Base-by-base conservation (phyloP, 2,113 vertebrate species). In the Emydocephalus ijimae region DNA sequence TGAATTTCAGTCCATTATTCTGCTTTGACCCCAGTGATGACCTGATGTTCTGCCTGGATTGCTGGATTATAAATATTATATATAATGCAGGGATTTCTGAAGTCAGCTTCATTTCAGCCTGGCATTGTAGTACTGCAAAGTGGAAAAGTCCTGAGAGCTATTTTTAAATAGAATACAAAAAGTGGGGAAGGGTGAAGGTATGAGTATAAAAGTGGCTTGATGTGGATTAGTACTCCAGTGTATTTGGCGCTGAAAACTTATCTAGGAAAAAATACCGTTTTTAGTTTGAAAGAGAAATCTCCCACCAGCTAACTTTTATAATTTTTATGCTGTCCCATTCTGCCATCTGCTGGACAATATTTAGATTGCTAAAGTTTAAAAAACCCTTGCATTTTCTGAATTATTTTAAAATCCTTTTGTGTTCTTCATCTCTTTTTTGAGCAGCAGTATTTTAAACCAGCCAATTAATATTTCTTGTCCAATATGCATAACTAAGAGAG, bases 331-430 rank as follows among this genome's bases (percentile, higher is more conserved):
- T 18, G 21, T 94, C 48, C 95, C 94, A 95, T 94, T 89, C 93
- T 94, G 93, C 96, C 96, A 95, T 96, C 96, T 97, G 90, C 95
- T 97, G 96, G 96, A 91, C 88, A 7, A 64, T 89, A 48, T 59
- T 69, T 91, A 7, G 1, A 94, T 34, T 26, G 6, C 0, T 87
- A 50, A 87, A 87, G n/a, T 50, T 52, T 7, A 3, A 54, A 87
- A 87, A 81, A 52, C 18, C 8, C 2, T 1, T 4, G 61, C 1
- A 39, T 81, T 81, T 81, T 81, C 34, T 39, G 18, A 81, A 43
- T 81, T 81, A 43, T 43, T 81, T 81, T 81, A 81, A 81, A 81
- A 43, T 43, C 18, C 1, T 39, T 39, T 81, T 81, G 74, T 74
- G 34, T 81, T 9, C 15, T 74, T 81, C 34, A 81, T 81, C 18